Base-by-base conservation (phyloP, 2,888 invertebrate genomes). In the Thysanoteuthis rhombus region DNA sequence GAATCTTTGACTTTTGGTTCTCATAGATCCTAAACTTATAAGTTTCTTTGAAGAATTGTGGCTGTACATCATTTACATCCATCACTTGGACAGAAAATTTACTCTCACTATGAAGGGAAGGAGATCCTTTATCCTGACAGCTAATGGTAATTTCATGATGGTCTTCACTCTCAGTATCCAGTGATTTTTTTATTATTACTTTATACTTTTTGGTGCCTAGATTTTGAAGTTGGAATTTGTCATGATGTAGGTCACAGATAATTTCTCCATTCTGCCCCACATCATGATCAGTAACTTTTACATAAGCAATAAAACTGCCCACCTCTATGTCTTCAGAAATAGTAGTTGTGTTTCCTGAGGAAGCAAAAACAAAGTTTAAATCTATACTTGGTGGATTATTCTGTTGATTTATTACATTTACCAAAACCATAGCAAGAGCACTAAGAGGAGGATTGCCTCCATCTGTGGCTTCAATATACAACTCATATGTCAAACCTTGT, bases 291-390 rank as follows among this genome's bases (percentile, higher is more conserved):
- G 94, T 94, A 1, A 99, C 98, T 0, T 98, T 98, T 16, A 99
- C 98, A 16, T 99, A 99, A 0, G 99, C 99, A 1, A 99, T 99
- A 47, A 99, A 98, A 58, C 98, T 98, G 47, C 98, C 99, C 96
- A 98, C 98, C 94, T 98, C 98, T 0, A 99, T 98, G 97, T 99
- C 95, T 95, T 97, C 97, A 19, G 94, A 94, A 25, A 97, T 96
- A 45, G 95, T 94, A 52, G 97, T 97, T 12, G 94, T 94, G 93
- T 97, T 99, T 3, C 98, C 98, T 96, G 99, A 99, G 95, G 98
- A 98, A 12, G 75, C n/a, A 75, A 75, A 75, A 95, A 98, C 98
- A 94, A 99, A 97, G 97, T 98, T 98, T 38, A 98, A 98, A 95
- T 98, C 98, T 2, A 98, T 98, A 19, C 98, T 98, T 93, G 98